A percentile compares a stretch with the other conserved stretches of the same genome.
Evolutionary conservation across 2,888 invertebrate species (phyloP).

Genomic region (Andrena fulva): DNA sequence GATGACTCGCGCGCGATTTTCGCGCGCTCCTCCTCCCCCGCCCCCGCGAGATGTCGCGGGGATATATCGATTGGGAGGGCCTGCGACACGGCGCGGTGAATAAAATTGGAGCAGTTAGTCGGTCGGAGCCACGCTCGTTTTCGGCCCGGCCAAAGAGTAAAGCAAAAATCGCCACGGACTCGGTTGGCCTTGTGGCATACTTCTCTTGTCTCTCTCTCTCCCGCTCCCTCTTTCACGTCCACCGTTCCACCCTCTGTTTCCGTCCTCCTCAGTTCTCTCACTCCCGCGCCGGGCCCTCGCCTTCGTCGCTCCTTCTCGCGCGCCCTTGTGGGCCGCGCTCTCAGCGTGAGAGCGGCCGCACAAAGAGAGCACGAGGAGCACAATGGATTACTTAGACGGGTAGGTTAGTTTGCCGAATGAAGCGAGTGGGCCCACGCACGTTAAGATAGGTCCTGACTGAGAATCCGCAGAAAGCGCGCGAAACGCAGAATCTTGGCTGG

Average conservation of each 20-base stretch:
- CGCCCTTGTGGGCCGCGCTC: conserved; percentile 70
- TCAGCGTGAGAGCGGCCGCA: conserved; percentile 79
- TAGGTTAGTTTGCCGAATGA: conserved; percentile 83
- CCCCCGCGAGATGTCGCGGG: conserved; percentile 2
- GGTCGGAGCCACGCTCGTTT: conserved; percentile 64
- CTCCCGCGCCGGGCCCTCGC: conserved; percentile 35
- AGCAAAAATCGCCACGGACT: conserved; percentile 75
- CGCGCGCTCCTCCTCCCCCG: background rate
- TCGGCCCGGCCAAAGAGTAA: conserved; percentile 69
- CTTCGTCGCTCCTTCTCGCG: conserved; percentile 69
- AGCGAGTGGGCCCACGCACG: conserved; percentile 79
- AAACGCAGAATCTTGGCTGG: conserved; percentile 55
- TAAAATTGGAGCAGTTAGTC: conserved; percentile 76
- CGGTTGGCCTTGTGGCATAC: conserved; percentile 81
- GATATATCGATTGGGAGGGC: conserved; percentile 35
- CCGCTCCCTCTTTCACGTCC: conserved; percentile 41
- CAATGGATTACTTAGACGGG: conserved; percentile 83
- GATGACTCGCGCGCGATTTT: background rate
- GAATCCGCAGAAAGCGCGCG: conserved; percentile 72
- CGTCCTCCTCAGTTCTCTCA: conserved; percentile 50
- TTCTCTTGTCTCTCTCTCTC: conserved; percentile 62
- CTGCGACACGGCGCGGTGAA: conserved; percentile 55
- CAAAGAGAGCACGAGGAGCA: conserved; percentile 80
- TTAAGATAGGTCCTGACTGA: conserved; percentile 83
- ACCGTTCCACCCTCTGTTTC: conserved; percentile 52